Conservation (phyloP, 2,113 vertebrate species). For the Pygoscelis adeliae region DNA sequence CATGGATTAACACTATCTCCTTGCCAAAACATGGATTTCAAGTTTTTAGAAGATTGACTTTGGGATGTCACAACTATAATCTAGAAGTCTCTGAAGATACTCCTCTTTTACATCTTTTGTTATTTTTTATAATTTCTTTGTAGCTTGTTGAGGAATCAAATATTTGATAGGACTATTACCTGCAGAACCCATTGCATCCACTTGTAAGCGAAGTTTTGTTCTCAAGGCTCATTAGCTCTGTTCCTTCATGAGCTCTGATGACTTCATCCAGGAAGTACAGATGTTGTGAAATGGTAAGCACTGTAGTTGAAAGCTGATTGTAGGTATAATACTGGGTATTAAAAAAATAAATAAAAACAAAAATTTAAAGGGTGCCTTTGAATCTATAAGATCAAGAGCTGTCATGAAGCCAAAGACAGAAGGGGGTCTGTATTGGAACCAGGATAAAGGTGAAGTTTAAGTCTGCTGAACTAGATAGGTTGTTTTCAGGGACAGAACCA, state of each 20-base stretch:
- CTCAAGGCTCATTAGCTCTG: background rate
- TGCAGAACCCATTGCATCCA: background rate
- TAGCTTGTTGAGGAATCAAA: background rate
- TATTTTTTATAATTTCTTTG: background rate
- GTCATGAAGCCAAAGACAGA: background rate
- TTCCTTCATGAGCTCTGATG: background rate
- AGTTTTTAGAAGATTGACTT: background rate
- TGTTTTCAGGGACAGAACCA: background rate
- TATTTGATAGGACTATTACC: background rate
- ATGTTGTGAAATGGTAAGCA: background rate
- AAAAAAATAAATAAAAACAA: background rate
- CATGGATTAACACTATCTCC: background rate
- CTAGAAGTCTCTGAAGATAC: background rate
- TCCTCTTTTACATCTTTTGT: background rate
- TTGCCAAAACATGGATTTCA: background rate
- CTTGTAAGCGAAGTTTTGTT: background rate
- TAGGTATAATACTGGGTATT: background rate
- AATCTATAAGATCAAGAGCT: background rate
- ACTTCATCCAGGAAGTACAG: background rate
- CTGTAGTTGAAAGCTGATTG: background rate
- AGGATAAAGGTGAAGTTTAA: background rate
- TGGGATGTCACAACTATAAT: background rate
- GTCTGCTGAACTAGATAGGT: background rate
- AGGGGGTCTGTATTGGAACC: background rate
- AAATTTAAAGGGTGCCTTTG: background rate